Evolutionary conservation across 2,797 vertebrate species (phyloP), one percentile per base, ranked within the genome.

Genomic region (Sebastes umbrosus): DNA sequence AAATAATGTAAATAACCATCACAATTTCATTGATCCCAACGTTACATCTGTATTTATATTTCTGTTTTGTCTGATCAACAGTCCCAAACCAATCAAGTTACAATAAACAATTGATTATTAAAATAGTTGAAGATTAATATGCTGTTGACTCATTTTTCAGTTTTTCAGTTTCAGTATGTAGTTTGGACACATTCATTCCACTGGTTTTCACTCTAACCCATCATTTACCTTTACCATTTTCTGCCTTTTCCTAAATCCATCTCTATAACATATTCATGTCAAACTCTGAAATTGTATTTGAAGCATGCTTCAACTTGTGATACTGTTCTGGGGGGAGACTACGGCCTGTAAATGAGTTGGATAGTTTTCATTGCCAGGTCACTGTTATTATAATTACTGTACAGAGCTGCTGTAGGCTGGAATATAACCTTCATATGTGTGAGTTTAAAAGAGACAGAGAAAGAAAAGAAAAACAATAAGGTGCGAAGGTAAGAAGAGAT

Each of bases 301-400:
- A 29, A 71, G 60, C 64, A 43, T 18, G 34, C 25, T 3, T 36
- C 3, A 1, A 50, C 46, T 70, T 57, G 58, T 52, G 73, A 77
- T 73, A 50, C 46, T 20, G 71, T 54, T 25, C 32, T 27, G 27
- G 24, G n/a, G 27, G 31, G 14, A 69, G 39, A 54, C 22, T 55
- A 18, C 7, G 39, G 59, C 29, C 65, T 67, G 39, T 73, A 70
- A 78, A 63, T 25, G 39, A 90, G 65, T 57, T 43, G 63, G 34
- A 58, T 73, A 39, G 63, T 79, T 76, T 87, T 75, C 46, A 54
- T 52, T 79, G 76, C 36, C 22, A 67, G 62, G 57, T 86, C 72
- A 75, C 69, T 84, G 54, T 76, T 77, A 87, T 85, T 78, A 57
- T 52, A 68, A 64, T 86, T 70, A 50, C 18, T 50, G 46, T 50